Conservation (phyloP, 2,797 vertebrate species). For the Melanotaenia boesemani region DNA sequence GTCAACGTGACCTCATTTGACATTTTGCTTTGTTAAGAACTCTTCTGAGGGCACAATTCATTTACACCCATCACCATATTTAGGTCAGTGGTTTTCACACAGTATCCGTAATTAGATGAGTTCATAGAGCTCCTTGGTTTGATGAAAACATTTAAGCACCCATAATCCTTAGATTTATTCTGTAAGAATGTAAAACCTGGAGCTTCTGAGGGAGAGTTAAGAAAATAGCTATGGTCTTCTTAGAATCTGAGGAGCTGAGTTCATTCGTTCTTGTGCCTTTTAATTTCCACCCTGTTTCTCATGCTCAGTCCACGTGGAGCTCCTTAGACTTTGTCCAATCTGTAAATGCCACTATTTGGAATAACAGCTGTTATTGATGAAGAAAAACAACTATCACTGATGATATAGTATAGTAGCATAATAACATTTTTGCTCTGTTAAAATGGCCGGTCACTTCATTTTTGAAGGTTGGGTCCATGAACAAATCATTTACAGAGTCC, state of each 20-base stretch:
- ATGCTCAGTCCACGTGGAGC: not conserved
- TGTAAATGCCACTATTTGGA: not conserved
- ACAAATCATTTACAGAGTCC: not conserved
- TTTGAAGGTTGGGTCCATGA: not conserved
- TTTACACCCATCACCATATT: constrained; percentile 52
- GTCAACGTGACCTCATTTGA: constrained; percentile 47
- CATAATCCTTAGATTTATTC: constrained; percentile 16
- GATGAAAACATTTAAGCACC: constrained; percentile 37
- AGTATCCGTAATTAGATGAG: constrained; percentile 49
- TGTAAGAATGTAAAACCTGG: not conserved
- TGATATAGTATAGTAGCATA: not conserved
- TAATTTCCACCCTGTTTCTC: not conserved
- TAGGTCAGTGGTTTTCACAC: constrained; percentile 62
- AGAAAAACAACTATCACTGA: too few relatives aligned
- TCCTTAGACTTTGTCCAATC: not conserved
- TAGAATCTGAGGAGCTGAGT: not conserved
- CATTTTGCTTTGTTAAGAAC: constrained; percentile 48
- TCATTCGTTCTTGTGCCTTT: not conserved
- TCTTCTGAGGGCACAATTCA: constrained; percentile 44
- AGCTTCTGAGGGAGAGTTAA: constrained; percentile 8
- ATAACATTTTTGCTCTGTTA: not conserved
- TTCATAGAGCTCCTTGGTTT: constrained; percentile 15
- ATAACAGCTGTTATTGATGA: not conserved
- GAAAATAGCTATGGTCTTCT: not conserved
- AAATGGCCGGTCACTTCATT: not conserved